phyloP scores from a whole-genome alignment of 2,113 vertebrate genomes.

The Baryphthengus martii region DNA sequence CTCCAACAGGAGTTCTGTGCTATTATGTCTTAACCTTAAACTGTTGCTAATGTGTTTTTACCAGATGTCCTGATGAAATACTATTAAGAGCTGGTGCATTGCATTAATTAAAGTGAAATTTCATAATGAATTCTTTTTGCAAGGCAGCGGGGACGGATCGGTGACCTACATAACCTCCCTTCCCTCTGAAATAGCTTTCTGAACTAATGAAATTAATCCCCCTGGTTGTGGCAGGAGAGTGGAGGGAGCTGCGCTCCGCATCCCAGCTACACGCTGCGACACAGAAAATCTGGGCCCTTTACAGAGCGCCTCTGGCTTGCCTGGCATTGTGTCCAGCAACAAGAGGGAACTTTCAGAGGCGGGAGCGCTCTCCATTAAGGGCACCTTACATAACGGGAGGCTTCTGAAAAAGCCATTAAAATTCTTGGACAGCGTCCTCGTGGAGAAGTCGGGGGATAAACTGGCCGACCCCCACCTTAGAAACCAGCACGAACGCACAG shows the following conservation, averaged over 20 bases:
- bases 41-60: slow-evolving; percentile 41
- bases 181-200: background rate
- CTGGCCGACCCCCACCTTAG: background rate
- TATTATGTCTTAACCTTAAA: slow-evolving; percentile 23
- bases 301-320: background rate
- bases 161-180: slow-evolving; percentile 40
- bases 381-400: background rate
- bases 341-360: background rate
- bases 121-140: slow-evolving; percentile 53
- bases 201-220: slow-evolving; percentile 35
- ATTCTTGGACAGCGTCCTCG: background rate
- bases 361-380: background rate
- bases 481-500: background rate
- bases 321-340: background rate
- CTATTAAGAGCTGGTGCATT: background rate
- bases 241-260: background rate
- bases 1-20: slow-evolving; percentile 1
- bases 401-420: slow-evolving; percentile 30
- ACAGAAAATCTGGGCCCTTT: background rate
- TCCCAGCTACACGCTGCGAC: background rate
- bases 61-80: slow-evolving; percentile 55
- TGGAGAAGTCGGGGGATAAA: background rate
- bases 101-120: slow-evolving; percentile 60
- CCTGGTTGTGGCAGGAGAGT: background rate
- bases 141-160: background rate